Conservation (phyloP, 2,797 vertebrate genomes). For the Pangasius sanitwongsei region DNA sequence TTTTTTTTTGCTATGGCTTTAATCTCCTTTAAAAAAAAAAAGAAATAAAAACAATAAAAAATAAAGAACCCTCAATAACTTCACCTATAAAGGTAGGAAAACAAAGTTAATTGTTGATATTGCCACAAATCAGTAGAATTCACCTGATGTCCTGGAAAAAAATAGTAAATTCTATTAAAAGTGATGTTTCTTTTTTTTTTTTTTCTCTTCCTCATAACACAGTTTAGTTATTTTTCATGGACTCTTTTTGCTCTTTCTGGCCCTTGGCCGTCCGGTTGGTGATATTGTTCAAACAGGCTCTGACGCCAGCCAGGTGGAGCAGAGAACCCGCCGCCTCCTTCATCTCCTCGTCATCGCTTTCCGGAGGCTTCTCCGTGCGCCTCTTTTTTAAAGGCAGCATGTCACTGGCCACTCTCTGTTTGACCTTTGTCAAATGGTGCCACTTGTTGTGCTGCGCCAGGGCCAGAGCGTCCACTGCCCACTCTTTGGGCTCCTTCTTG, state of each 20-base stretch:
- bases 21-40: constrained; percentile 80
- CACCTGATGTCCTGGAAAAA: constrained; percentile 91
- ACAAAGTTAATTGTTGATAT: constrained; percentile 84
- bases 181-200: constrained; percentile 77
- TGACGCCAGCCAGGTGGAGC: constrained; percentile 86
- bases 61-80: constrained; percentile 65
- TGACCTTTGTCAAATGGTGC: constrained; percentile 81
- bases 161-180: constrained; percentile 72
- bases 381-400: constrained; percentile 90
- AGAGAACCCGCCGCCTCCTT: constrained; percentile 88
- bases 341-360: constrained; percentile 90
- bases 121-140: constrained; percentile 94
- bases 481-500: constrained; percentile 83
- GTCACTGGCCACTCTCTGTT: constrained; percentile 81
- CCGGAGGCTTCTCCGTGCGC: constrained; percentile 86
- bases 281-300: constrained; percentile 92
- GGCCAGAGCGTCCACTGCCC: constrained; percentile 79
- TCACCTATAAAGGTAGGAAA: constrained; percentile 67
- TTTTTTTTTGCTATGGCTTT: constrained; percentile 85
- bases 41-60: constrained; percentile 53
- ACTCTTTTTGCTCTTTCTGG: constrained; percentile 85
- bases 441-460: constrained; percentile 82
- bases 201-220: constrained; percentile 60
- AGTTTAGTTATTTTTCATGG: constrained; percentile 77
- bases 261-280: constrained; percentile 91